A percentile compares a stretch with the other conserved stretches of the same genome.
Evolutionary conservation across 2,888 invertebrate species (phyloP).

Genomic region (Caenorhabditis panamensis): DNA sequence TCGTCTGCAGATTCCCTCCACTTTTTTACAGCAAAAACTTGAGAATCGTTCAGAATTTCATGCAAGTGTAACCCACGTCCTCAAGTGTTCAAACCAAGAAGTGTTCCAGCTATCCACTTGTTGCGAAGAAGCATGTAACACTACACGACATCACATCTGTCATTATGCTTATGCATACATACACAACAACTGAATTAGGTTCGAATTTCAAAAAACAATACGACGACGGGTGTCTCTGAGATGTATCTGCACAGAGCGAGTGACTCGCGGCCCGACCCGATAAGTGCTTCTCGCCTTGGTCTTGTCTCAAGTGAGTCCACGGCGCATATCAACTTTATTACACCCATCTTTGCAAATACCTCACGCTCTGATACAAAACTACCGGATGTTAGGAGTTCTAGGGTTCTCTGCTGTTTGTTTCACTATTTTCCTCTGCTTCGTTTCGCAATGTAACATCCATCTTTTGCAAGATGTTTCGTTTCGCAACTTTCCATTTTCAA

Average conservation of each 20-base stretch:
- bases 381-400: slow-evolving; percentile 3
- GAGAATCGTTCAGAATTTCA: no score
- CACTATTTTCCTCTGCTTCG: slow-evolving; percentile 2
- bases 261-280: slow-evolving; percentile 17
- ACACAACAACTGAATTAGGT: slow-evolving; percentile 37
- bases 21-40: not conserved
- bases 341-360: slow-evolving; percentile 14
- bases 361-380: slow-evolving; percentile 24
- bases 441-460: no score
- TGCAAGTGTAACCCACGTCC: not conserved
- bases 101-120: slow-evolving; percentile 37
- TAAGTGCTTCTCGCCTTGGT: slow-evolving; percentile 52
- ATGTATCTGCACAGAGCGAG: slow-evolving; percentile 14
- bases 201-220: slow-evolving; percentile 59
- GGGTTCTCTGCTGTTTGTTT: no score
- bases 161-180: slow-evolving; percentile 54
- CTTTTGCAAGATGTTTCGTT: no score
- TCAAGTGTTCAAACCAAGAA: slow-evolving; percentile 19
- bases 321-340: slow-evolving; percentile 51
- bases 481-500: no score
- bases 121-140: slow-evolving; percentile 38
- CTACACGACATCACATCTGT: slow-evolving; percentile 55
- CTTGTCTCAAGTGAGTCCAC: slow-evolving; percentile 46
- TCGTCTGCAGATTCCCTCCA: no score
- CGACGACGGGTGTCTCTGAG: slow-evolving; percentile 24